Percentiles rank a stretch among this genome's conserved stretches.
phyloP scores from a whole-genome alignment of 2,113 vertebrate genomes.

The Phalacrocorax carbo region DNA sequence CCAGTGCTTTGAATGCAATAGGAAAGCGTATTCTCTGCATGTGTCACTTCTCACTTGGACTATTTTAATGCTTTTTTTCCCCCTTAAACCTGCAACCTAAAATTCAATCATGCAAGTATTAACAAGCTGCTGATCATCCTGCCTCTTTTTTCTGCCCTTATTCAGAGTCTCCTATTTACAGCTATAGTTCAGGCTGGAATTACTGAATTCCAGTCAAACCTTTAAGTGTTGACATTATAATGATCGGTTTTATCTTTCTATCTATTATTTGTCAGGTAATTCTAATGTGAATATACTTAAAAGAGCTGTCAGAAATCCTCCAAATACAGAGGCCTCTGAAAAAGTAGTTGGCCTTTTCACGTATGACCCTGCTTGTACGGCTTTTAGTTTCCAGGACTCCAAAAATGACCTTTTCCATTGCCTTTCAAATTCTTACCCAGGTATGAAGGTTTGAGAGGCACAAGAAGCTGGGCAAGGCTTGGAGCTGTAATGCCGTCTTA shows the following conservation, averaged over 20 bases:
- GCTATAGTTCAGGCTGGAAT: conserved; percentile 21
- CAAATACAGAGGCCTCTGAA: background rate
- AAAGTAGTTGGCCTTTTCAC: background rate
- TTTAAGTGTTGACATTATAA: conserved; percentile 17
- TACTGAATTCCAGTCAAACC: conserved; percentile 50
- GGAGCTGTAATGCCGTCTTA: background rate
- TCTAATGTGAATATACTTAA: background rate
- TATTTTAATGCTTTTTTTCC: conserved; percentile 5
- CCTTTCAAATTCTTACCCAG: conserved; percentile 27
- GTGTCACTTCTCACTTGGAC: conserved; percentile 22
- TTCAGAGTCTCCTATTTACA: conserved; percentile 24
- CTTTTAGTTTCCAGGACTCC: background rate
- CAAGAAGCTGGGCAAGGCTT: conserved; percentile 17
- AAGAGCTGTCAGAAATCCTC: conserved; percentile 45
- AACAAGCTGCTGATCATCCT: conserved; percentile 21
- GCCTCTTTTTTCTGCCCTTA: conserved; percentile 35
- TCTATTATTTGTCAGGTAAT: conserved; percentile 39
- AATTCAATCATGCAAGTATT: conserved; percentile 29
- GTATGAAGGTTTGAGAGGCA: conserved; percentile 34
- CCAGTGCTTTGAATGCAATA: background rate
- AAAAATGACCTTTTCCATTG: conserved; percentile 23
- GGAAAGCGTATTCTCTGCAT: background rate
- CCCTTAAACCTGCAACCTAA: conserved; percentile 30
- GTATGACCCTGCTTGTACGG: background rate
- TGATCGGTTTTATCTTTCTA: conserved; percentile 35